These are phyloP conservation scores for Antennarius maculatus DNA, from an alignment of 2,797 vertebrate genomes.

Conservation along the genomic window DNA sequence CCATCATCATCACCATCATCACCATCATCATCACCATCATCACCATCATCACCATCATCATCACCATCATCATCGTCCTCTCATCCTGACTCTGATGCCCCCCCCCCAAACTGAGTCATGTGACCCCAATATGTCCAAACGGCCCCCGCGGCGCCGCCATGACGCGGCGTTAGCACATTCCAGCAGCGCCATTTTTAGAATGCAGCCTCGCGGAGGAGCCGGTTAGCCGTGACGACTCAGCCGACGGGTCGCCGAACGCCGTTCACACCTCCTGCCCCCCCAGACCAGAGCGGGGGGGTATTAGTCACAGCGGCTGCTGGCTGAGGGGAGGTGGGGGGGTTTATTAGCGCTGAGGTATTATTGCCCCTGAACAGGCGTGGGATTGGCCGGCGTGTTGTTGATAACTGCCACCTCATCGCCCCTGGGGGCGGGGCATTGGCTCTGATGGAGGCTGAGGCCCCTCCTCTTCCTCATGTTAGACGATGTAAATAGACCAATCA, in stretches of 20 bases:
- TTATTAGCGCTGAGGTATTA: constrained; percentile 43
- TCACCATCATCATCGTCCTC: no score
- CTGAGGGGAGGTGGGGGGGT: constrained; percentile 28
- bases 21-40: no score
- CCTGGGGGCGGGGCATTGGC: no score
- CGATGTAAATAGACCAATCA: no score
- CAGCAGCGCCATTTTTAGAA: constrained; percentile 47
- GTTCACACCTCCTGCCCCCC: constrained; percentile 43
- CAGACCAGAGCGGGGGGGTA: constrained; percentile 29
- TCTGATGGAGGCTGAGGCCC: no score
- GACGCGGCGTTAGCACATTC: constrained; percentile 42
- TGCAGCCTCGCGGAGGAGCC: constrained; percentile 53
- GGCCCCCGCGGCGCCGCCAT: constrained; percentile 19
- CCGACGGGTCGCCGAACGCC: constrained; percentile 39
- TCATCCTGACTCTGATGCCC: not conserved
- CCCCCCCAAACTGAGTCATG: constrained; percentile 36
- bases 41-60: no score
- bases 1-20: no score
- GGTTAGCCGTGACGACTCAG: constrained; percentile 70
- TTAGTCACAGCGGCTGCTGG: constrained; percentile 45
- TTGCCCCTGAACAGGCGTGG: constrained; percentile 12
- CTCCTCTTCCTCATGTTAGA: no score
- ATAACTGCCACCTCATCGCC: no score
- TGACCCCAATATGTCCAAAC: constrained; percentile 44
- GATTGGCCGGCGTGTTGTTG: no score